phyloP scores from a whole-genome alignment of 2,113 vertebrate genomes.

The Pteruthius melanotis region DNA sequence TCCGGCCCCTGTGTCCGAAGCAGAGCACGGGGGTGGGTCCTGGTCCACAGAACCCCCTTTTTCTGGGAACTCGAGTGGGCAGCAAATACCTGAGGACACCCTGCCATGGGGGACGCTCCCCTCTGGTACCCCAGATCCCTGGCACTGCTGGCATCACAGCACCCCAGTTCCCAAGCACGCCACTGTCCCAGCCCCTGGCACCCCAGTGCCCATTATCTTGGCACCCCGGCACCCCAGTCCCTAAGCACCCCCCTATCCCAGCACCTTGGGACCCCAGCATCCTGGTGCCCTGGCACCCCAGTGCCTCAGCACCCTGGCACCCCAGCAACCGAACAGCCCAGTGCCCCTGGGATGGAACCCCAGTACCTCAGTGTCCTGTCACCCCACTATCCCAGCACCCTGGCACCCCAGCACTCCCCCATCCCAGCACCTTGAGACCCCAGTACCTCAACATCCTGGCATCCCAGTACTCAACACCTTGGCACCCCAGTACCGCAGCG shows the following conservation, averaged over 20 bases:
- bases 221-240: background rate
- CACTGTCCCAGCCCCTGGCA: background rate
- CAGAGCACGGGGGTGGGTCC: accelerated
- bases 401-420: background rate
- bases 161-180: background rate
- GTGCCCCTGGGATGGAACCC: no score
- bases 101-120: accelerated
- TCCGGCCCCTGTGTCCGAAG: background rate
- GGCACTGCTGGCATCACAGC: background rate
- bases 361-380: background rate
- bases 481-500: background rate
- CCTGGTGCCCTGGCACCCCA: no score
- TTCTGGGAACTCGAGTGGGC: background rate
- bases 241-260: no score
- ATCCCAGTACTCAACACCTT: background rate
- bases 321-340: no score
- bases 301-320: no score
- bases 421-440: background rate
- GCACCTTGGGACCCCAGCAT: background rate
- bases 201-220: no score
- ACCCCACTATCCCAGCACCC: background rate
- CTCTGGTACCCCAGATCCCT: background rate
- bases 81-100: background rate
- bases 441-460: no score
- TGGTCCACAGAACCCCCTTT: background rate